Percentiles rank a stretch among this genome's conserved stretches.
Evolutionary conservation across 1,140 invertebrate genomes (phyloP).

Genomic region (Eubasilissa regina): DNA sequence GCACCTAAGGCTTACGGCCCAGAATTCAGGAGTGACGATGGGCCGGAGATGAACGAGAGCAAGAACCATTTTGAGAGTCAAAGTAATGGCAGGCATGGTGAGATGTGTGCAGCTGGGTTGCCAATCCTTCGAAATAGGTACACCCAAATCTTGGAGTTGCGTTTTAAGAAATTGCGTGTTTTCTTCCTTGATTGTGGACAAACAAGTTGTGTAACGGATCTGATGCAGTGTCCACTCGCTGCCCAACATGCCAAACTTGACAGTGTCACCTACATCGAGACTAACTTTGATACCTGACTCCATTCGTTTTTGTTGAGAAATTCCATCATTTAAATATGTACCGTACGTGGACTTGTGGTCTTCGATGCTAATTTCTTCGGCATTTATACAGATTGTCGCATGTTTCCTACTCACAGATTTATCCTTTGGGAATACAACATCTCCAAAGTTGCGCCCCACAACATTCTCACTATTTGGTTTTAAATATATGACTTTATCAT

Average conservation of each 20-base stretch:
- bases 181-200: slow-evolving; percentile 69
- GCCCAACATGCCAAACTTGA: slow-evolving; percentile 72
- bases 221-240: slow-evolving; percentile 70
- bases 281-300: slow-evolving; percentile 62
- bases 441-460: slow-evolving; percentile 52
- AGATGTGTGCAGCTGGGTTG: slow-evolving; percentile 74
- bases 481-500: slow-evolving; percentile 27
- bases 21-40: slow-evolving; percentile 77
- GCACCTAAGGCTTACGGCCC: slow-evolving; percentile 71
- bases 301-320: slow-evolving; percentile 60
- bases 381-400: slow-evolving; percentile 64
- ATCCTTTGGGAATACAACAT: slow-evolving; percentile 70
- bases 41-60: slow-evolving; percentile 76
- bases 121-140: slow-evolving; percentile 68
- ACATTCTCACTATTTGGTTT: neutral
- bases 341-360: slow-evolving; percentile 74
- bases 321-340: slow-evolving; percentile 70
- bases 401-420: slow-evolving; percentile 74
- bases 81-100: slow-evolving; percentile 77
- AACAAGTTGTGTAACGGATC: slow-evolving; percentile 65
- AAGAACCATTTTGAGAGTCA: slow-evolving; percentile 80
- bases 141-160: slow-evolving; percentile 66
- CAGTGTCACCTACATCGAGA: slow-evolving; percentile 67
- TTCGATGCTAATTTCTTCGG: slow-evolving; percentile 63
- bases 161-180: slow-evolving; percentile 64